Conservation (phyloP, 2,113 vertebrate species). For the Phasianus colchicus region DNA sequence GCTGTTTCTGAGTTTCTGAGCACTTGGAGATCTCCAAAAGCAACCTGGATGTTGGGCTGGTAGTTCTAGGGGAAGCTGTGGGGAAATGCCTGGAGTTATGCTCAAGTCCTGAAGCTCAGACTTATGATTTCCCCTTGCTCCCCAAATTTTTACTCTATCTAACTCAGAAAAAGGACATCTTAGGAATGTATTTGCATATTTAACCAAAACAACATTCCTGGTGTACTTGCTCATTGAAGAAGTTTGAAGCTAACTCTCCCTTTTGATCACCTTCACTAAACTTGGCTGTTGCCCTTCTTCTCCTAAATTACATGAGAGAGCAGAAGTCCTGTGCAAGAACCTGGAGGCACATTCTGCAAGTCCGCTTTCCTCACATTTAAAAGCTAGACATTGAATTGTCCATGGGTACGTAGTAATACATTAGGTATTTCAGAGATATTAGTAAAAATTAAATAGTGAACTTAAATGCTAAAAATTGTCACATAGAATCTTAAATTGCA, state of each 20-base stretch:
- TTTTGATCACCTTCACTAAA: not conserved
- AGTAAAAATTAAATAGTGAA: not conserved
- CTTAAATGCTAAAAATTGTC: not conserved
- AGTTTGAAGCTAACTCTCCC: not conserved
- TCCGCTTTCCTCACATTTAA: not conserved
- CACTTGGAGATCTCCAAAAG: not conserved
- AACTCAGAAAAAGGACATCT: not conserved
- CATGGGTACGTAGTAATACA: not conserved
- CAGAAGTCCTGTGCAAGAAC: not conserved
- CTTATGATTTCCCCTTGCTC: fast-evolving
- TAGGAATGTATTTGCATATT: not conserved
- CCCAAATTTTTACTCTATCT: not conserved
- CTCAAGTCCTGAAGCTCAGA: not conserved
- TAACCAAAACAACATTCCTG: not conserved
- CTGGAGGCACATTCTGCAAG: not conserved
- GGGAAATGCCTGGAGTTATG: not conserved
- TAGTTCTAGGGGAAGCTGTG: not conserved
- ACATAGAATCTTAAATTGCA: not conserved
- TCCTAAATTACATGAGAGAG: not conserved
- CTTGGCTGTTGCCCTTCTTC: not conserved
- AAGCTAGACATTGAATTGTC: not conserved
- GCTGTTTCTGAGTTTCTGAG: not conserved
- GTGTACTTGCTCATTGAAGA: not conserved
- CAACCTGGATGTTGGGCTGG: not conserved
- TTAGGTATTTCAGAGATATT: not conserved